Base-by-base conservation (phyloP, 2,797 vertebrate genomes). In the Cyprinella venusta region DNA sequence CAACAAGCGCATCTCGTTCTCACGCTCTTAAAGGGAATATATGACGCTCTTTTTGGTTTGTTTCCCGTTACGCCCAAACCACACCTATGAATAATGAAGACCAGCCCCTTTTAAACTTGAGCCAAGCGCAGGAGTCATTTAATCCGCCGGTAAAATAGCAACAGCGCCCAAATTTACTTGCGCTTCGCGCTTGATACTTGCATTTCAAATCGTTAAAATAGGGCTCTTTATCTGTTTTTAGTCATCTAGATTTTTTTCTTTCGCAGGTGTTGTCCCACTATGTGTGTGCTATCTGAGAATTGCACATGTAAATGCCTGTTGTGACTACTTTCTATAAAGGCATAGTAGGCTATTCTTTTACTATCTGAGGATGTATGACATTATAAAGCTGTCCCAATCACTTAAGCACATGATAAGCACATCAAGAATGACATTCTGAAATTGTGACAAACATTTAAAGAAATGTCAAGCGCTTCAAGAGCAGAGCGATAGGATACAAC, bases 391-490 rank as follows among this genome's bases (percentile, higher is more conserved):
- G 67, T 77, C 65, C 40, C 65, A 63, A 82, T 68, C 67, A 70
- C 75, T 77, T 77, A 83, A 83, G 74, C 38, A 56, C 36, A 76
- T 76, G 80, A 82, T 82, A 76, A 82, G 72, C 64, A 78, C 82
- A 83, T 83, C 54, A 83, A 83, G 38, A 63, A 83, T 78, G 82
- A 83, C 67, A 78, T 83, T 83, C 67, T 70, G 50, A 83, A 77
- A 56, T 78, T 83, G 82, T 64, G 82, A 83, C 75, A 78, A 83
- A 83, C 75, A 78, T 74, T 83, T 83, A 70, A 59, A 70, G 75
- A 83, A 83, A 83, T 83, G 82, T 83, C 82, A 83, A 77, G 67
- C 75, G 30, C 81, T 63, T 69, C 67, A 71, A 30, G 19, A 63
- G 40, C 26, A 61, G 26, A 82, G 50, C 36, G 72, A 78, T 61